These are phyloP conservation scores for Protosalanx chinensis DNA, from an alignment of 2,797 vertebrate genomes.

Conservation along the genomic window DNA sequence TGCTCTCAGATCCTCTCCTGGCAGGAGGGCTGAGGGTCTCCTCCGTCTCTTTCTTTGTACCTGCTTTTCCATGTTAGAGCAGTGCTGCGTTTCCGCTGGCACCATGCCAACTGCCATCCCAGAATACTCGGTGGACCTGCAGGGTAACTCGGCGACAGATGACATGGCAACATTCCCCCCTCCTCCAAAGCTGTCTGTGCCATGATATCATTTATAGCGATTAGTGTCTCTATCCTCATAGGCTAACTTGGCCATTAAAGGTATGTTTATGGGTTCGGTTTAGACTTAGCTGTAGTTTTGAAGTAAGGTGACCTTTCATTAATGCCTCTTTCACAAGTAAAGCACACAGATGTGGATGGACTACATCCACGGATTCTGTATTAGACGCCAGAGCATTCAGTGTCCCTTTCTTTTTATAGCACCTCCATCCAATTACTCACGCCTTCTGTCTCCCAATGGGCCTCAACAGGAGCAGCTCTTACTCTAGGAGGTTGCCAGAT, in stretches of 20 bases:
- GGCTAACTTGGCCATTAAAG: background rate
- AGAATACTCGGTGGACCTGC: conserved; percentile 50
- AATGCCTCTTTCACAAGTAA: conserved; percentile 27
- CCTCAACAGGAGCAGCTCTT: conserved; percentile 25
- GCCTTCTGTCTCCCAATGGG: conserved; percentile 20
- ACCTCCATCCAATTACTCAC: conserved; percentile 17
- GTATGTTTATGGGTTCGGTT: conserved; percentile 1
- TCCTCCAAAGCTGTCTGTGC: conserved; percentile 47
- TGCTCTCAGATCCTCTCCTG: conserved; percentile 23
- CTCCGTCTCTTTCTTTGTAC: background rate
- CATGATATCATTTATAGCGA: conserved; percentile 54
- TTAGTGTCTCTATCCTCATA: conserved; percentile 21
- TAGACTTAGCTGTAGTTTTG: background rate
- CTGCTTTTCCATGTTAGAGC: background rate
- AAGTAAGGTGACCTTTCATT: conserved; percentile 1
- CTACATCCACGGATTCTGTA: background rate
- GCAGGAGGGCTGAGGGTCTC: background rate
- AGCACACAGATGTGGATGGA: background rate
- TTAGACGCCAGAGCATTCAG: conserved; percentile 1
- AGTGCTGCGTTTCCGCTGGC: conserved; percentile 32
- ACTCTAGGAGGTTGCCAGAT: conserved; percentile 35
- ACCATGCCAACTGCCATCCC: conserved; percentile 49
- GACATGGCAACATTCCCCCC: conserved; percentile 47
- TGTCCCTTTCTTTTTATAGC: conserved; percentile 27
- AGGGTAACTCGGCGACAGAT: conserved; percentile 47